Base-by-base conservation (phyloP, 1,140 invertebrate species). In the Papilio machaon region DNA sequence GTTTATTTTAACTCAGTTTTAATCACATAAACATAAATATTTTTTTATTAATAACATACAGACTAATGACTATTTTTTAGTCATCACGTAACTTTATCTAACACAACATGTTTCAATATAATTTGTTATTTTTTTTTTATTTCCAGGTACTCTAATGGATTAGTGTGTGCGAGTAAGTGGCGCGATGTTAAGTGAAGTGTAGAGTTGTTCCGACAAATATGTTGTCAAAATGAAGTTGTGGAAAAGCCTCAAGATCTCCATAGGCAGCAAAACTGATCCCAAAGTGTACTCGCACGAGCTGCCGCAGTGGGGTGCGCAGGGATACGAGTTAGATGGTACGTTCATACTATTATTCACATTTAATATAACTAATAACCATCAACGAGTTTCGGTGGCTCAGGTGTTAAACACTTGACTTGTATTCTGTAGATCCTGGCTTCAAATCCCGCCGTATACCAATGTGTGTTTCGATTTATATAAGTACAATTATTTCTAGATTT, bases 181-280 rank as follows among this genome's bases (percentile, higher is more conserved):
- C 64, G 81, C 80, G 81, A 80, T 82, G 83, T 81, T 78, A 80
- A 81, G 86, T 88, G 86, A 81, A 70, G 85, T 84, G 85, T 85
- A 73, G 23, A 43, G 82, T 54, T 77, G 75, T 58, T 47, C 79
- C 77, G 77, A 85, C 81, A 87, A 88, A 86, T 91, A 92, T 93
- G 91, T 86, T 74, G 88, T 84, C 90, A 94, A 87, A 86, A 94
- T 94, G 92, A 94, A 94, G 92, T 80, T 94, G 89, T 94, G 92
- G 92, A 94, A 94, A 80, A 94, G 91, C 84, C 90, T 94, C 13
- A 94, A 94, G 90, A 91, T 94, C 83, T 93, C 92, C 8, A 94
- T 94, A 85, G 92, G 92, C 85, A 94, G 88, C 81, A 85, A 88
- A 74, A 89, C 84, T 79, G 92, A 94, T 77, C 88, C 91, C 0